Conservation (phyloP, 2,797 vertebrate species). For the Notoglanidium macrostoma region DNA sequence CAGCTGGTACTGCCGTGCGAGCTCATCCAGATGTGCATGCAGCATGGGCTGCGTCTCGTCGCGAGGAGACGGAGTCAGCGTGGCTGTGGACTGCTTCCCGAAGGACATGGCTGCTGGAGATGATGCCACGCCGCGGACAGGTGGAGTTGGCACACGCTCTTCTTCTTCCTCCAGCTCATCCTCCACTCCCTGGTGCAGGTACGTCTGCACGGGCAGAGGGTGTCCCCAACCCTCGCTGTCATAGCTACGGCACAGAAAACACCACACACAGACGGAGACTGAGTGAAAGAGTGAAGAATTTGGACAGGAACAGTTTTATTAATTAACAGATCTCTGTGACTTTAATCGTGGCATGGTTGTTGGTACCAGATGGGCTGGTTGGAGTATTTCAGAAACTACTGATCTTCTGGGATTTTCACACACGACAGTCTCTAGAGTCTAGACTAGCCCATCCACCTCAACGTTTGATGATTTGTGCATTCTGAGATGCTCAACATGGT, state of each 20-base stretch:
- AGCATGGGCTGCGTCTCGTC: conserved; percentile 99
- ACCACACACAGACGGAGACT: not conserved
- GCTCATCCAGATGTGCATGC: conserved; percentile 93
- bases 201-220: conserved; percentile 93
- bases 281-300: not conserved
- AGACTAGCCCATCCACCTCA: too few species aligned
- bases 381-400: too few species aligned
- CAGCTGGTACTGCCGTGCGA: conserved; percentile 95
- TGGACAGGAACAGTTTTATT: too few species aligned
- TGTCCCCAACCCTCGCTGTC: conserved; percentile 97
- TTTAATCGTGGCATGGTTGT: too few species aligned
- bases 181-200: conserved; percentile 96
- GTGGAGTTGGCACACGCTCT: conserved; percentile 95
- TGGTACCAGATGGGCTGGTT: too few species aligned
- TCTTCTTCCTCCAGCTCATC: conserved; percentile 98
- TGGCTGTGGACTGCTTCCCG: conserved; percentile 96
- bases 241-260: conserved; percentile 76
- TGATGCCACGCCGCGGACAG: conserved; percentile 92
- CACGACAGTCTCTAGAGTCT: too few species aligned
- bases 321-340: too few species aligned
- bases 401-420: too few species aligned
- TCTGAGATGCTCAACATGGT: too few species aligned
- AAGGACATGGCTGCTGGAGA: conserved; percentile 96
- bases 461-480: too few species aligned
- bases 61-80: conserved; percentile 94